A percentile compares a stretch with the other conserved stretches of the same genome.
These are phyloP conservation scores for Platyrinchus mystaceus DNA, from an alignment of 2,797 vertebrate species.

Conservation along the genomic window DNA sequence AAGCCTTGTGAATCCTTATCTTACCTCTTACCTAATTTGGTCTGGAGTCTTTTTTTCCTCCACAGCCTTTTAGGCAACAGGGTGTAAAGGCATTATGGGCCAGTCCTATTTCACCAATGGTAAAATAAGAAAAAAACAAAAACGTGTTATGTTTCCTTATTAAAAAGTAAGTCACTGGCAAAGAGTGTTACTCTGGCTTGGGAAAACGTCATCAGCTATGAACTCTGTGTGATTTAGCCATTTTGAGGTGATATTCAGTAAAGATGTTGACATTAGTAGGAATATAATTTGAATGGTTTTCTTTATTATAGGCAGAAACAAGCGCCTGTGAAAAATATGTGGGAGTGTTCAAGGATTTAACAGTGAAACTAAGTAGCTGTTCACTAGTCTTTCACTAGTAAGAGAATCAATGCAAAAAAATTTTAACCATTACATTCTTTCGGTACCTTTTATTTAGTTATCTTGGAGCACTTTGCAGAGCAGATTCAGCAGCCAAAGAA, in stretches of 20 bases:
- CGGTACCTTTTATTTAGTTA: not conserved
- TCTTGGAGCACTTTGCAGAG: not conserved
- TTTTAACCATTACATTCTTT: not conserved
- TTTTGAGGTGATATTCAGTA: not conserved
- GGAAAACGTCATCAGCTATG: conserved; percentile 7
- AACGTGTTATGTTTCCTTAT: not conserved
- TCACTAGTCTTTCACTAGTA: not conserved
- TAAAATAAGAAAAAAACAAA: not conserved
- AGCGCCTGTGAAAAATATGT: not conserved
- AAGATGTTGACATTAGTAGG: not conserved
- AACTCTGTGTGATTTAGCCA: not conserved
- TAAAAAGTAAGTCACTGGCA: not conserved
- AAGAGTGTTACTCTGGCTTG: not conserved
- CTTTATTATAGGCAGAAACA: not conserved
- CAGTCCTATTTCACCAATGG: not conserved
- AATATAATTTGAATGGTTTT: not conserved
- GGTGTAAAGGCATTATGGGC: not conserved
- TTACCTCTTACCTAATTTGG: no score
- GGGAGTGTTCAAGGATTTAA: not conserved
- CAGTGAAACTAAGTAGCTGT: not conserved
- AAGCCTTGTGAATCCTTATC: no score
- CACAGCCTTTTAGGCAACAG: no score
- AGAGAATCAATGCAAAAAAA: not conserved
- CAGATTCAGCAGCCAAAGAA: not conserved
- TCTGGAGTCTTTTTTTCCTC: no score